These are phyloP conservation scores for Danionella cerebrum DNA, from an alignment of 2,113 vertebrate genomes.

Conservation along the genomic window DNA sequence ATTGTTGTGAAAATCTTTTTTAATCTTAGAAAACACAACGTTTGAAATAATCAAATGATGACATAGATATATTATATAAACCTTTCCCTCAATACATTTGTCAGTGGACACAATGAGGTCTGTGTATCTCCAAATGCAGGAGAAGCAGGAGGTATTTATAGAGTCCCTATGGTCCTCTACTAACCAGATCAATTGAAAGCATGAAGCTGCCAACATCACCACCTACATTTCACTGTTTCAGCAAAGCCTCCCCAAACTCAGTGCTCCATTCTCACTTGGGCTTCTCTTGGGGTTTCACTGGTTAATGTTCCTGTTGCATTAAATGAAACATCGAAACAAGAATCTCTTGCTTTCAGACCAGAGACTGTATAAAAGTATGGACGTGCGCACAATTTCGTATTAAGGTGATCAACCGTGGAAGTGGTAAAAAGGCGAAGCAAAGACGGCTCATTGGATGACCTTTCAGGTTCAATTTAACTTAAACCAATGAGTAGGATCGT, in stretches of 20 bases:
- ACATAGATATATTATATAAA: no score
- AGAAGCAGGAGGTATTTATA: not conserved
- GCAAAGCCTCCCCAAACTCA: not conserved
- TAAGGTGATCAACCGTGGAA: no score
- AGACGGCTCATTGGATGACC: no score
- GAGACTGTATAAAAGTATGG: no score
- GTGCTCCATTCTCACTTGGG: not conserved
- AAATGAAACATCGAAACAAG: not conserved
- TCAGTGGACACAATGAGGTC: constrained; percentile 50
- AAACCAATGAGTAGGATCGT: no score
- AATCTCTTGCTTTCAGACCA: not conserved
- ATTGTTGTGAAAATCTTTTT: no score
- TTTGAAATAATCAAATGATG: no score
- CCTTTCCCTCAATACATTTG: no score
- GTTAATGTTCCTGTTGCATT: not conserved
- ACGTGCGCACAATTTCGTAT: no score
- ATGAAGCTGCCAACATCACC: not conserved
- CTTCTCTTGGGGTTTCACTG: not conserved
- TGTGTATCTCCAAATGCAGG: constrained; percentile 16
- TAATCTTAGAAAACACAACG: no score
- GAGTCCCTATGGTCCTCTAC: not conserved
- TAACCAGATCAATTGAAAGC: not conserved
- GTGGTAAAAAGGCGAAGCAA: no score
- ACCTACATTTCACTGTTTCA: not conserved
- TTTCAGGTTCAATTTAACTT: no score